Evolutionary conservation across 2,797 vertebrate species (phyloP), one percentile per base, ranked within the genome.

Genomic region (Cirrhinus mrigala): DNA sequence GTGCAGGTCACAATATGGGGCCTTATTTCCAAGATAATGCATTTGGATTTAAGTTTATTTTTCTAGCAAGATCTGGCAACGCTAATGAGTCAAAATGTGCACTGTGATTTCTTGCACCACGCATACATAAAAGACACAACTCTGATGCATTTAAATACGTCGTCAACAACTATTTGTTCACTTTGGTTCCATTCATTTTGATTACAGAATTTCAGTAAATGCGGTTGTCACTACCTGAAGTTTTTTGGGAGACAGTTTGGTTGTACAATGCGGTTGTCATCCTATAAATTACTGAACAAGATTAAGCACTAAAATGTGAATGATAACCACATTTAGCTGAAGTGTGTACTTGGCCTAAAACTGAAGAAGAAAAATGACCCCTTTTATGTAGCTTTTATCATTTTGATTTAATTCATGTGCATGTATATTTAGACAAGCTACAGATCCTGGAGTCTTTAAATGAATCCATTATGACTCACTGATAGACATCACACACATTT

Each of bases 401-500:
- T 20, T 75, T 29, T 20, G 5, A 33, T 54, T 22, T 54, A 6
- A 54, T 75, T 76, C 0, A 75, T 54, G 48, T 7, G 3, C 29
- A 74, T 29, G 16, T 54, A 11, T 37, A 37, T 37, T n/a, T n/a
- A 69, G 48, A 40, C 27, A 79, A 33, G 3, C 20, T 58, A 16
- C 33, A n/a, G 22, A 24, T 77, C 33, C 22, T 40, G 64, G 20
- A 37, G 29, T 37, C 62, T 69, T 64, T 64, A 48, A 33, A 68
- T 9, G 3, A 46, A 79, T 46, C 12, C 37, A 24, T 56, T 50
- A 40, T 48, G 16, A 16, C 33, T 62, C 40, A 20, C 37, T 3
- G 27, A 73, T 48, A 29, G 18, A 48, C 27, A 48, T 66, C 78
- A 68, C 46, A 68, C 78, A 50, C 48, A 29, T 82, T 73, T 71